These are phyloP conservation scores for Brachypalpus laphriformis DNA, from an alignment of 2,888 invertebrate genomes.

Conservation along the genomic window DNA sequence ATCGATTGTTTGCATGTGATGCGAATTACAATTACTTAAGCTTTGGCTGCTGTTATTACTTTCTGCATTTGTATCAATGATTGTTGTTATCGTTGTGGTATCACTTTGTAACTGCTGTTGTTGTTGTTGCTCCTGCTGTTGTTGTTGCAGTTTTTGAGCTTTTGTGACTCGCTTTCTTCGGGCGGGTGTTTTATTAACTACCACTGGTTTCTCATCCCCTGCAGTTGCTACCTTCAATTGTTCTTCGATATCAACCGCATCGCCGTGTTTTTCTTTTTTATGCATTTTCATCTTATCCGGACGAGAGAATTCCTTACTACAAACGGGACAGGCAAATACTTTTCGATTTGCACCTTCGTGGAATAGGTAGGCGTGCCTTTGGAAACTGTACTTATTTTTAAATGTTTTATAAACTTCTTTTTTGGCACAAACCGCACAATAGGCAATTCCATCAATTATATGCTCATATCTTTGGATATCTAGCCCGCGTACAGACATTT, in stretches of 20 bases:
- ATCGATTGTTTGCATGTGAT: conserved; percentile 80
- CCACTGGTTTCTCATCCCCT: conserved; percentile 73
- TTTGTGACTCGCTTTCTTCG: conserved; percentile 70
- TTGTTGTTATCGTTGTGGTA: conserved; percentile 39
- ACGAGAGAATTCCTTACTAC: conserved; percentile 81
- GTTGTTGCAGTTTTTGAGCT: conserved; percentile 56
- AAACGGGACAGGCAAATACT: conserved; percentile 81
- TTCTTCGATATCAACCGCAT: conserved; percentile 77
- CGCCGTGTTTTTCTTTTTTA: conserved; percentile 81
- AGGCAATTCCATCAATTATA: conserved; percentile 81
- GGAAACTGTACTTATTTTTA: conserved; percentile 82
- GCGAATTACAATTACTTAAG: conserved; percentile 75
- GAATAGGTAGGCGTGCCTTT: conserved; percentile 81
- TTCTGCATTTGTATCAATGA: conserved; percentile 41
- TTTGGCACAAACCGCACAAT: conserved; percentile 81
- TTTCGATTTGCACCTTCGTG: conserved; percentile 81
- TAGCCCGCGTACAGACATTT: conserved; percentile 82
- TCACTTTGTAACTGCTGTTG: conserved; percentile 59
- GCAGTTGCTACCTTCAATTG: conserved; percentile 65
- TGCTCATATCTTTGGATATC: conserved; percentile 82
- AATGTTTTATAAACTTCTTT: conserved; percentile 81
- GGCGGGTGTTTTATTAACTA: conserved; percentile 43
- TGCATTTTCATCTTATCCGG: conserved; percentile 82
- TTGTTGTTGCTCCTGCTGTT: conserved; percentile 64
- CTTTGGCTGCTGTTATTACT: conserved; percentile 61